Conservation (phyloP, 2,113 vertebrate species). For the Cathartes aura region DNA sequence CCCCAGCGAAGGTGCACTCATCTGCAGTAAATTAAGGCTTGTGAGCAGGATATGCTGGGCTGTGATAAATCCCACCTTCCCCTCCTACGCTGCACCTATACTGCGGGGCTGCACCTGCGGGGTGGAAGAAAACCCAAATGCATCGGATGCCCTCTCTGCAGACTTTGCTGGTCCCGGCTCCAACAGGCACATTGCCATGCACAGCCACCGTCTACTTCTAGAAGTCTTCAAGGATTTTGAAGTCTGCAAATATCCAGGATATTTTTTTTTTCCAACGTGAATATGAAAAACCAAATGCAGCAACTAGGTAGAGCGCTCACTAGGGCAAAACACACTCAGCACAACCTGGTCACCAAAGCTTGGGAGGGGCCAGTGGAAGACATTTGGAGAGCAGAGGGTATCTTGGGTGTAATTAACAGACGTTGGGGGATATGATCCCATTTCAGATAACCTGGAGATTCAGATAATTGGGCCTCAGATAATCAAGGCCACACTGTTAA, state of each 20-base stretch:
- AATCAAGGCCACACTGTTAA: neutral
- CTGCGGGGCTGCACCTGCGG: neutral
- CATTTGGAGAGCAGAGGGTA: conserved; percentile 1
- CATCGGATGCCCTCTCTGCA: neutral
- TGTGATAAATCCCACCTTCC: neutral
- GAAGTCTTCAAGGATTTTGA: neutral
- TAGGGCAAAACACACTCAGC: neutral
- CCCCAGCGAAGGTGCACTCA: neutral
- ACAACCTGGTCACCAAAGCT: rapidly evolving
- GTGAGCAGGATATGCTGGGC: neutral
- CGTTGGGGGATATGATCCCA: conserved; percentile 3
- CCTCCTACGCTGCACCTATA: neutral
- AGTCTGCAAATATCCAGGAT: neutral
- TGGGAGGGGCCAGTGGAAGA: neutral
- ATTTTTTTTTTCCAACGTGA: neutral
- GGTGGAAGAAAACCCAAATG: neutral
- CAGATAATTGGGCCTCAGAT: conserved; percentile 43
- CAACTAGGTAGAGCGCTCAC: rapidly evolving
- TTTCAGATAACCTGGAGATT: conserved; percentile 44
- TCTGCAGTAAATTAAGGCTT: neutral
- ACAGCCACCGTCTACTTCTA: neutral
- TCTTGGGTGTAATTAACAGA: conserved; percentile 46
- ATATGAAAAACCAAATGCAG: neutral
- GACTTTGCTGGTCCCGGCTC: neutral
- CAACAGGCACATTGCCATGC: rapidly evolving